Evolutionary conservation across 2,113 vertebrate genomes (phyloP), one percentile per base, ranked within the genome.

Genomic region (Grallaria varia): DNA sequence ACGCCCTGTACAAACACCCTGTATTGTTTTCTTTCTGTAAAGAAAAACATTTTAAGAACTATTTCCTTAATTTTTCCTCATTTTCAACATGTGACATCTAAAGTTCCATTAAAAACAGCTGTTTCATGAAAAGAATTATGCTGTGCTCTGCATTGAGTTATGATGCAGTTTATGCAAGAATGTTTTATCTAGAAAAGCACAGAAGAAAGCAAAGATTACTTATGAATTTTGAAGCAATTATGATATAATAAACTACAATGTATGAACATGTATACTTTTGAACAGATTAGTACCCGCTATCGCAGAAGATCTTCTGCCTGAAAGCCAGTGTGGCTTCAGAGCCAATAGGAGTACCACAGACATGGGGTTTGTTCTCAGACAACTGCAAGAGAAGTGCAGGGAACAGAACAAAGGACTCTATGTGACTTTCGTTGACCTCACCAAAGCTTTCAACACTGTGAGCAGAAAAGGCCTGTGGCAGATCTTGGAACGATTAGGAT

Each of bases 201-300:
- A 74, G 18, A 89, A 83, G 44, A 91, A 91, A 72, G 68, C 30
- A 93, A 96, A 90, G 82, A 93, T 84, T 94, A 69, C 44, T 17
- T 37, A 93, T 39, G 33, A 95, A 81, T 89, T 95, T 69, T 74
- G 39, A 80, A 89, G 20, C 39, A 95, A 91, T 94, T 90, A 68
- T 40, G 75, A 90, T 63, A 9, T 37, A 87, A 92, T 84, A 89
- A 89, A 69, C 24, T 40, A 84, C 31, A 31, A 50, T 53, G 15
- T 60, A 23, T 3, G 1, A 67, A 64, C n/a, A n/a, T n/a, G n/a
- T n/a, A n/a, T 45, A 45, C 44, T 45, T 45, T 45, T 45, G 44
- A 45, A 45, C 44, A 45, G 44, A 45, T 45, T 45, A 45, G 44
- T 45, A 45, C 44, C 44, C 18, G 44, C 44, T 45, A 45, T 45